phyloP scores from a whole-genome alignment of 2,888 invertebrate genomes.

The Standfussiana lucernea region DNA sequence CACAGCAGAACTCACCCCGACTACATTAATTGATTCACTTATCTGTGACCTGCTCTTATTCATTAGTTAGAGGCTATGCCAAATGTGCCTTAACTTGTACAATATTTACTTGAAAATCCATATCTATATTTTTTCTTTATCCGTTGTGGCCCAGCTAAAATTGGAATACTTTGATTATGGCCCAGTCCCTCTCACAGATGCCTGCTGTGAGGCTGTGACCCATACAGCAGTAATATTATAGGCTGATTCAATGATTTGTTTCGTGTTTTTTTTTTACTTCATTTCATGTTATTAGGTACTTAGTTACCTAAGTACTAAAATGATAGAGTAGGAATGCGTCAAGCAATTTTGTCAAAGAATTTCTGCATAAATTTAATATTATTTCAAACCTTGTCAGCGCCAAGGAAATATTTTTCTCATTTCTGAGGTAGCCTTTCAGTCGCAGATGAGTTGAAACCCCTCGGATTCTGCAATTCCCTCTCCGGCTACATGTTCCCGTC shows the following conservation, averaged over 20 bases:
- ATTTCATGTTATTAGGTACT: neutral
- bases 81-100: conserved; percentile 2
- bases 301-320: neutral
- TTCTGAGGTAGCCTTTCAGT: conserved; percentile 11
- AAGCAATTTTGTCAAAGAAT: neutral
- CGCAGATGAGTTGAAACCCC: neutral
- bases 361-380: neutral
- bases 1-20: conserved; percentile 17
- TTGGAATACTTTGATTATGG: neutral
- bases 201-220: neutral
- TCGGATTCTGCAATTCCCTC: neutral
- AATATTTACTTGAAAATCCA: neutral
- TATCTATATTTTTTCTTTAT: neutral
- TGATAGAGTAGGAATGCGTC: neutral
- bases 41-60: conserved; percentile 39
- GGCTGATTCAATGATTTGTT: neutral
- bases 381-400: neutral
- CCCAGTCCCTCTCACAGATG: neutral
- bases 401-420: neutral
- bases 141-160: neutral
- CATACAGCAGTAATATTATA: neutral
- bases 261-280: neutral
- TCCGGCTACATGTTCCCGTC: neutral
- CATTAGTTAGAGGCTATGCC: conserved; percentile 35
- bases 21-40: conserved; percentile 34